Base-by-base conservation (phyloP, 2,888 invertebrate genomes). In the Sepioteuthis lessoniana region DNA sequence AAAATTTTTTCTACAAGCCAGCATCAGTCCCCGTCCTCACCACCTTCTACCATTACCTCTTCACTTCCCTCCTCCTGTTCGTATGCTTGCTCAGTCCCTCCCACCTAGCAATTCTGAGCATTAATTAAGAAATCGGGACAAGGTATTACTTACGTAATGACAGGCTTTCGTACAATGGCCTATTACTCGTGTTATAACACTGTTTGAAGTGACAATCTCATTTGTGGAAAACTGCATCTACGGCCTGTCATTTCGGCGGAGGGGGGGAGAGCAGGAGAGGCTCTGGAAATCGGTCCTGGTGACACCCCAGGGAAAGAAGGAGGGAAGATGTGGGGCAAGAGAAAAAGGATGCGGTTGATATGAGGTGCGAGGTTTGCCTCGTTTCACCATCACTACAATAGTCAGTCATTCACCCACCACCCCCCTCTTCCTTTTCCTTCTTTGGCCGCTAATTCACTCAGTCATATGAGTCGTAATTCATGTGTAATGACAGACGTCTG, bases 141-240 rank as follows among this genome's bases (percentile, higher is more conserved):
- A 92, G 92, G 47, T 92, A 92, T 92, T 92, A 92, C 92, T 92
- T 92, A 92, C 92, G 47, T 92, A 92, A 92, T 92, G 47, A 92
- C 92, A 92, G 92, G 47, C 92, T 46, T 76, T 46, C n/a, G 92
- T 92, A 92, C 92, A 92, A 92, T 92, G 47, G 92, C 92, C 92
- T 46, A 92, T 92, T 92, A 92, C 92, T 5, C 7, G 92, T 92
- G 92, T 92, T 92, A 92, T 92, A 92, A 92, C 46, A 31, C n/a
- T 92, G 46, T 92, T 92, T 92, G 92, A 92, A 92, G 92, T 92
- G 42, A 92, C 47, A 92, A 46, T 92, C 92, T 46, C 42, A 92
- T 92, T 92, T 92, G 92, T 13, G n/a, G 42, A 31, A 92, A 92
- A 46, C 46, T 46, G n/a, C 47, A 92, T 42, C 42, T 42, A 42